phyloP scores from a whole-genome alignment of 2,113 vertebrate genomes.

The Cephalopholis sonnerati region DNA sequence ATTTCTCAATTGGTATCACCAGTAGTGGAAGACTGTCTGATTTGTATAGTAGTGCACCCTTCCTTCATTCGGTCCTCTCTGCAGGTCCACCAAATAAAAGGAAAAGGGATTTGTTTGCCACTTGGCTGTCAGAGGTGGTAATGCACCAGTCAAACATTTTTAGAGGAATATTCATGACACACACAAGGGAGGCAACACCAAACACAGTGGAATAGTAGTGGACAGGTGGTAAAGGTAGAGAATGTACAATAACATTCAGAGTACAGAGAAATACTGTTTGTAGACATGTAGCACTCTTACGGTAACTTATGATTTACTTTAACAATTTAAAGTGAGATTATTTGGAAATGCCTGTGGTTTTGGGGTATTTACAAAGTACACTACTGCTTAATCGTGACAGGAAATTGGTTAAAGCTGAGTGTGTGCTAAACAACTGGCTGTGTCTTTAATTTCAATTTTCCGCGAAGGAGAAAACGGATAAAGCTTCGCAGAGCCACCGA shows the following conservation, averaged over 20 bases:
- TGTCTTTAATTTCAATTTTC: constrained; percentile 62
- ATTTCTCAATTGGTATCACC: neutral
- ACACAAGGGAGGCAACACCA: neutral
- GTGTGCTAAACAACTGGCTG: constrained; percentile 37
- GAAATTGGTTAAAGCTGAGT: constrained; percentile 44
- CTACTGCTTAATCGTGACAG: constrained; percentile 49
- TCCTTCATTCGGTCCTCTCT: neutral
- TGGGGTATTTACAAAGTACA: constrained; percentile 40
- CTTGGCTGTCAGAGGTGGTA: constrained; percentile 5
- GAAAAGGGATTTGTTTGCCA: constrained; percentile 13
- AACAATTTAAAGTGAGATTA: constrained; percentile 30
- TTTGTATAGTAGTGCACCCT: neutral
- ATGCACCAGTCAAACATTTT: neutral
- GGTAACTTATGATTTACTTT: neutral
- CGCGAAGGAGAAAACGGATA: constrained; percentile 35
- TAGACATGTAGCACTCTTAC: neutral
- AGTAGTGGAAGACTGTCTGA: no score
- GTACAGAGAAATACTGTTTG: neutral
- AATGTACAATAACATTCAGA: neutral
- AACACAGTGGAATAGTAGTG: neutral
- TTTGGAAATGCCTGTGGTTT: constrained; percentile 44
- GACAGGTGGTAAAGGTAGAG: constrained; percentile 3
- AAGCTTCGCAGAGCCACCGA: constrained; percentile 8
- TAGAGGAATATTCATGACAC: neutral
- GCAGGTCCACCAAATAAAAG: neutral